Evolutionary conservation across 2,888 invertebrate species (phyloP).

Genomic region (Panzeria rudis): DNA sequence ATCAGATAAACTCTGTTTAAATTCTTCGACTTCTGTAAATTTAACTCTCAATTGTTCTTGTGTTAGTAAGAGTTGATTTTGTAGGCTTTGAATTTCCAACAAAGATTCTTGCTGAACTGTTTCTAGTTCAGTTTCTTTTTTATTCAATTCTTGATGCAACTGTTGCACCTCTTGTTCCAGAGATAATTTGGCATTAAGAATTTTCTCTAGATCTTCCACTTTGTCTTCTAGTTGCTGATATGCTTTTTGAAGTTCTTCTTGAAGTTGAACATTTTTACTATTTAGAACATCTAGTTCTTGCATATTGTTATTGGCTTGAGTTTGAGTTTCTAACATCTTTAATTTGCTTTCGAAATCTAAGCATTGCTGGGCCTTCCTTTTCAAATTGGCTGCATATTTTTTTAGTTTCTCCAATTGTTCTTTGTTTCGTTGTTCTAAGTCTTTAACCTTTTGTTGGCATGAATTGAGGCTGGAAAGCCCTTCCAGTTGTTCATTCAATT

Average conservation of each 20-base stretch:
- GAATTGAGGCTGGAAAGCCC: constrained; percentile 24
- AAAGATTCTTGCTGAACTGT: constrained; percentile 15
- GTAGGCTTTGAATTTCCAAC: constrained; percentile 46
- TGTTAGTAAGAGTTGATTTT: constrained; percentile 33
- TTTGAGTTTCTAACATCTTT: constrained; percentile 76
- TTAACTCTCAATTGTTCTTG: constrained; percentile 41
- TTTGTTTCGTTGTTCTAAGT: constrained; percentile 87
- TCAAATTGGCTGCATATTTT: constrained; percentile 90
- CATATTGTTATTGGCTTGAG: constrained; percentile 70
- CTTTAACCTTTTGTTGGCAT: constrained; percentile 70
- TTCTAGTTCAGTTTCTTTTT: constrained; percentile 42
- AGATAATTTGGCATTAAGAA: constrained; percentile 32
- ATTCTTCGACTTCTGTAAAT: constrained; percentile 31
- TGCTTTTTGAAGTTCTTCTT: constrained; percentile 40
- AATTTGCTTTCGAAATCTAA: constrained; percentile 87
- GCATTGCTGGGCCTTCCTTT: constrained; percentile 88
- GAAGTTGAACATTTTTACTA: constrained; percentile 25
- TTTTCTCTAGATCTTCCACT: constrained; percentile 46
- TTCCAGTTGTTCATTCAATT: constrained; percentile 75
- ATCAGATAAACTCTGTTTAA: constrained; percentile 24
- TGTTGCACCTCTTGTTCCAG: constrained; percentile 72
- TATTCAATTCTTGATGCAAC: constrained; percentile 71
- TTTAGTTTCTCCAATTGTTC: constrained; percentile 91
- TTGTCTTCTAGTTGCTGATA: constrained; percentile 30
- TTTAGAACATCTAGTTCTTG: constrained; percentile 39